Conservation (phyloP, 2,113 vertebrate species). For the Malurus elegans region DNA sequence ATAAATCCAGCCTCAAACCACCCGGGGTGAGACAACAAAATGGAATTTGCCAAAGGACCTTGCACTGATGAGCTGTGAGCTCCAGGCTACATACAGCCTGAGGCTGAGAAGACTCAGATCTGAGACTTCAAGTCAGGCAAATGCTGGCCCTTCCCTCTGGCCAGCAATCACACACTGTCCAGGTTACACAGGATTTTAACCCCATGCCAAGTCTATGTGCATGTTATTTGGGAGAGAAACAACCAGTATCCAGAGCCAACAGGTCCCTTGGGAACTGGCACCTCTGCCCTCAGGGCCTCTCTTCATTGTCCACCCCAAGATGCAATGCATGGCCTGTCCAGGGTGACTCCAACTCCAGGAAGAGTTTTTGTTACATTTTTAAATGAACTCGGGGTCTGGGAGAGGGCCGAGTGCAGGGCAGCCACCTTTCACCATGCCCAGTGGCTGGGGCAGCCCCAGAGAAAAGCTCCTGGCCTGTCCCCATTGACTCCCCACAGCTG, state of each 20-base stretch:
- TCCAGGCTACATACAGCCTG: accelerated
- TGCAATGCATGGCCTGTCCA: not conserved
- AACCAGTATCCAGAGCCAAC: not conserved
- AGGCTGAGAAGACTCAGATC: not conserved
- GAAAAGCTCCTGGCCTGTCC: not conserved
- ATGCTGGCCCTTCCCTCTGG: not conserved
- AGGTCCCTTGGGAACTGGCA: not conserved
- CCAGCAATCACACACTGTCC: not conserved
- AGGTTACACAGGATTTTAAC: not conserved
- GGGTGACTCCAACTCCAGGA: not conserved
- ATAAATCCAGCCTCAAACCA: not conserved
- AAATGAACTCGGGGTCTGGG: accelerated
- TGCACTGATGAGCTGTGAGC: not conserved
- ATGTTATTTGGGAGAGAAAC: not conserved
- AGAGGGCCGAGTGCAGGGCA: not conserved
- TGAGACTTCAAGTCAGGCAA: not conserved
- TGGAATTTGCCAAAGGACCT: constrained; percentile 2
- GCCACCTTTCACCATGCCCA: not conserved
- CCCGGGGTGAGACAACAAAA: not conserved
- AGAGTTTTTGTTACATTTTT: not conserved
- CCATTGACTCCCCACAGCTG: not conserved
- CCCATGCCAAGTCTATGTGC: accelerated
- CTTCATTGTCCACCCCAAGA: accelerated
- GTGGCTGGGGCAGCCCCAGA: not conserved
- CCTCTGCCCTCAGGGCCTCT: not conserved